Evolutionary conservation across 2,113 vertebrate species (phyloP), one percentile per base, ranked within the genome.

Genomic region (Platichthys stellatus): DNA sequence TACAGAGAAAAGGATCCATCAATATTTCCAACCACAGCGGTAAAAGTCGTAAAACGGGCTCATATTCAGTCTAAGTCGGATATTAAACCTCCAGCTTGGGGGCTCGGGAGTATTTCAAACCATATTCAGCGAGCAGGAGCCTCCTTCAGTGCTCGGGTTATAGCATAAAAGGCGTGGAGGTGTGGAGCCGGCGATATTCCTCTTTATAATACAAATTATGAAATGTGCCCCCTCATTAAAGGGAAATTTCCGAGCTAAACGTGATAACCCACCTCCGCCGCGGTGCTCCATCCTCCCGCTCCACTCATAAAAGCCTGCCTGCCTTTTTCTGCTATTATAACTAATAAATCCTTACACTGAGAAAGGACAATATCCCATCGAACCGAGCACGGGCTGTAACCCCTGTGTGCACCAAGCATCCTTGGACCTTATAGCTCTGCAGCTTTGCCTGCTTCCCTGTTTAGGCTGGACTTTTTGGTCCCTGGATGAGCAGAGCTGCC

Each of bases 161-260:
- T 26, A 56, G 56, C 18, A 67, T 63, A 12, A 53, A 58, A 40
- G 35, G 43, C 57, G 76, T 51, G 60, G 64, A 24, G 65, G 71
- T 66, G 63, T 61, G 63, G 54, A 66, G 40, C 69, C 51, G 18
- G 63, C 14, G 12, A 40, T 24, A 12, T 53, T 11, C 60, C 60
- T 76, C 76, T 66, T 75, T 76, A 83, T 45, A 45, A 72, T 4
- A 74, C 69, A 77, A 66, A 66, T 85, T 72, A 80, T 81, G 71
- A 78, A 85, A 78, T 23, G 60, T 24, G 9, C 58, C 23, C 24
- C 35, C 79, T 80, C 73, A 71, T 81, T 83, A 88, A 72, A 75
- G 54, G 31, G 56, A 59, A 3, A 61, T 82, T 82, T 74, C 72
- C 12, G 65, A 68, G 51, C 24, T 61, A 72, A 78, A 75, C 69